A percentile compares a stretch with the other conserved stretches of the same genome.
Conservation (phyloP, 2,113 vertebrate genomes). For the Sitta europaea region DNA sequence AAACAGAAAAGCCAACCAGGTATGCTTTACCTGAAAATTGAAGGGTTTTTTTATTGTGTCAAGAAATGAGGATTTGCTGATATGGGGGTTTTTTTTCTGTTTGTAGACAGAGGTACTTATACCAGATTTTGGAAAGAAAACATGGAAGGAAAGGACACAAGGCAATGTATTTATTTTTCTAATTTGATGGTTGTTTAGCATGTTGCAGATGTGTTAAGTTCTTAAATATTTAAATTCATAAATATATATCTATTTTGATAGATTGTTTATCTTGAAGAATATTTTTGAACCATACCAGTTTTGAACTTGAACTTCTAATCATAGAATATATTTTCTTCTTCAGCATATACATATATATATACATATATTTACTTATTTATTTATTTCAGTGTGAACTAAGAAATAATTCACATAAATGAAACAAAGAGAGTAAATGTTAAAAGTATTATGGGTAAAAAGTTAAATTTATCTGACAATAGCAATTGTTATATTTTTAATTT, state of each 20-base stretch:
- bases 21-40: not conserved
- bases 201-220: accelerated
- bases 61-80: not conserved
- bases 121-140: not conserved
- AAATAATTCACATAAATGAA: no score
- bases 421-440: not conserved
- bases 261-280: not conserved
- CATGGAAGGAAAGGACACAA: not conserved
- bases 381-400: not conserved
- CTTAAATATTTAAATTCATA: not conserved
- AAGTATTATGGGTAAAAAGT: not conserved
- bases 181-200: not conserved
- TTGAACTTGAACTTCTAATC: not conserved
- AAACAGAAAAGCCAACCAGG: not conserved
- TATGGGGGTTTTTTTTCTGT: not conserved
- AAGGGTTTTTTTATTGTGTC: not conserved
- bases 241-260: not conserved
- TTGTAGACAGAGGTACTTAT: not conserved
- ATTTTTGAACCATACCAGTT: not conserved
- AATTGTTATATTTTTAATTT: not conserved
- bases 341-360: not conserved
- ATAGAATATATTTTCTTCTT: not conserved
- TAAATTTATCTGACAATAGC: not conserved
- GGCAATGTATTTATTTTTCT: not conserved
- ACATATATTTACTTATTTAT: not conserved